Evolutionary conservation across 2,888 invertebrate species (phyloP).

Genomic region (Resseliella maxima): DNA sequence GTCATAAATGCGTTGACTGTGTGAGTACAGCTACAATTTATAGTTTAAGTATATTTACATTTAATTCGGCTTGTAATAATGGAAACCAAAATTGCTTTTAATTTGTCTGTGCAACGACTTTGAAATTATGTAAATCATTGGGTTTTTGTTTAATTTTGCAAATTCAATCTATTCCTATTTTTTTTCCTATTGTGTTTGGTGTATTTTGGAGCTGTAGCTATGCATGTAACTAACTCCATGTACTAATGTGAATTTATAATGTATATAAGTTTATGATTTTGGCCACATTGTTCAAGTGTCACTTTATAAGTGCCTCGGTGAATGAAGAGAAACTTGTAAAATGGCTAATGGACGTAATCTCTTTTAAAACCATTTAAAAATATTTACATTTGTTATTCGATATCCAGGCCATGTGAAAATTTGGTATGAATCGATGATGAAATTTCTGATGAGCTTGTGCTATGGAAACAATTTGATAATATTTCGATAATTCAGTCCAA

Average conservation of each 20-base stretch:
- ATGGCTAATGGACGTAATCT: conserved; percentile 41
- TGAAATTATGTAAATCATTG: background rate
- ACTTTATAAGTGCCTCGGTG: background rate
- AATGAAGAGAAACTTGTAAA: background rate
- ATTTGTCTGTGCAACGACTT: background rate
- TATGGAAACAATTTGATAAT: too few species aligned
- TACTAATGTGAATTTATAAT: background rate
- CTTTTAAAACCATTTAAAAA: conserved; percentile 40
- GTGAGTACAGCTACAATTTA: background rate
- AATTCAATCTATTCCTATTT: background rate
- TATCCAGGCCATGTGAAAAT: background rate
- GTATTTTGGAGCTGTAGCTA: background rate
- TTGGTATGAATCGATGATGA: too few species aligned
- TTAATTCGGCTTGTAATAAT: conserved; percentile 40
- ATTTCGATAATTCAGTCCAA: too few species aligned
- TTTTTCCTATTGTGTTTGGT: background rate
- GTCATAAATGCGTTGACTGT: background rate
- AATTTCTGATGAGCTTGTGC: too few species aligned
- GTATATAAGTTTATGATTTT: conserved; percentile 13
- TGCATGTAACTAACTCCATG: background rate
- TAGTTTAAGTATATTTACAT: conserved; percentile 6
- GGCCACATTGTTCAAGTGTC: conserved; percentile 27
- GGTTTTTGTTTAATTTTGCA: background rate
- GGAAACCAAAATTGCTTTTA: conserved; percentile 41
- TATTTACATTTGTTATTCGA: conserved; percentile 34